A percentile compares a stretch with the other conserved stretches of the same genome.
phyloP scores from a whole-genome alignment of 2,797 vertebrate species.

The Mareca penelope region DNA sequence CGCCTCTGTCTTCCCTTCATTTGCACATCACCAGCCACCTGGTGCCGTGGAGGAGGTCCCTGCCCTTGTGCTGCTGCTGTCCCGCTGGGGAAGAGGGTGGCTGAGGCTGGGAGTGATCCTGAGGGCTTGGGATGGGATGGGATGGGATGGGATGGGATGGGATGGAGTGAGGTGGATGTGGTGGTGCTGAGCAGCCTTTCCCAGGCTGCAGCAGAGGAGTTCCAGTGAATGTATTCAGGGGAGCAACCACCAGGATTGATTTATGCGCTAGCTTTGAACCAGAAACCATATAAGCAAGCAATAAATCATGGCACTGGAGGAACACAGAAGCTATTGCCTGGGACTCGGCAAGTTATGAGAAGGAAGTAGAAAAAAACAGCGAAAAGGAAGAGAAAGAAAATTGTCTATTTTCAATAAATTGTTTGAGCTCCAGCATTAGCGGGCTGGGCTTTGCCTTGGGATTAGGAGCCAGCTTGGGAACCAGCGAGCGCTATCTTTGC shows the following conservation, averaged over 20 bases:
- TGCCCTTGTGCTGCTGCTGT: not conserved
- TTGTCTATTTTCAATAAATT: conserved; percentile 52
- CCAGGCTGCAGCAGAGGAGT: not conserved
- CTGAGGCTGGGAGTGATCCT: not conserved
- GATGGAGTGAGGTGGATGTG: not conserved
- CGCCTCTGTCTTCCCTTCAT: not conserved
- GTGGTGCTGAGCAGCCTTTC: not conserved
- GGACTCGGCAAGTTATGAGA: conserved; percentile 4
- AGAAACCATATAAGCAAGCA: conserved; percentile 1
- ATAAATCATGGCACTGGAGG: conserved; percentile 40
- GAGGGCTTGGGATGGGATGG: not conserved
- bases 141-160: not conserved
- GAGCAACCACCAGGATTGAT: not conserved
- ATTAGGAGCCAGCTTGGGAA: conserved; percentile 63
- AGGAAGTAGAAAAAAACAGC: not conserved
- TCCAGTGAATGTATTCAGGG: not conserved
- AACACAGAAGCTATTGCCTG: conserved; percentile 23
- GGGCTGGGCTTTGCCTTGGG: conserved; percentile 21
- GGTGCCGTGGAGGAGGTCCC: not conserved
- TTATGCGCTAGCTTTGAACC: conserved; percentile 9
- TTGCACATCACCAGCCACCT: not conserved
- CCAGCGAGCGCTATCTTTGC: conserved; percentile 20
- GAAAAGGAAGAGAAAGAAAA: conserved; percentile 1
- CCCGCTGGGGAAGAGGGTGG: not conserved
- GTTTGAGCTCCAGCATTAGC: not conserved